Evolutionary conservation across 2,888 invertebrate genomes (phyloP).

Genomic region (Polietes domitor): DNA sequence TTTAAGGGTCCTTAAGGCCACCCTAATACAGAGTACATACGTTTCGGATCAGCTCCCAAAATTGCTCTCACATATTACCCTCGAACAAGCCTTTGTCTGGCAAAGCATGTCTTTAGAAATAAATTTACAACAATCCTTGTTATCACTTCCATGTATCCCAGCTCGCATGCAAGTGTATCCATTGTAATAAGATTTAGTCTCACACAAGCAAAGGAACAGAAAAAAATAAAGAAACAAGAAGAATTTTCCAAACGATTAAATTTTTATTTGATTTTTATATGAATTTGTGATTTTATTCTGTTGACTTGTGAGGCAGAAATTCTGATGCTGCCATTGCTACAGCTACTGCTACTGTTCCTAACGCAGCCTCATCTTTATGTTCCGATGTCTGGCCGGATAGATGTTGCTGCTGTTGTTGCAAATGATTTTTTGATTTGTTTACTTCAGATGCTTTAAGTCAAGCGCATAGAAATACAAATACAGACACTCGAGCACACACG

Average conservation of each 20-base stretch:
- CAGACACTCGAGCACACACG: constrained; percentile 1
- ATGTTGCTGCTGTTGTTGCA: constrained; percentile 50
- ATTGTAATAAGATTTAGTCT: constrained; percentile 15
- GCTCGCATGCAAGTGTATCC: neutral
- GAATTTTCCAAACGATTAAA: constrained; percentile 66
- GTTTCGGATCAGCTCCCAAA: neutral
- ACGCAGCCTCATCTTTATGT: neutral
- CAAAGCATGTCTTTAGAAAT: neutral
- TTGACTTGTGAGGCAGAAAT: constrained; percentile 22
- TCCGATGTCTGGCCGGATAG: constrained; percentile 23
- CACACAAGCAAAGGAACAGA: neutral
- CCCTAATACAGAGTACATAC: too few species aligned
- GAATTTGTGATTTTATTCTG: constrained; percentile 48
- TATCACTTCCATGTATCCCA: neutral
- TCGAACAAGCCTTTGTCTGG: too few species aligned
- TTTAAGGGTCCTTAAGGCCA: too few species aligned
- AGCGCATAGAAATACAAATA: constrained; percentile 45
- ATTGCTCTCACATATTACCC: neutral
- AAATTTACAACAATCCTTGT: constrained; percentile 10
- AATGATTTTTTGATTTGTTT: constrained; percentile 66
- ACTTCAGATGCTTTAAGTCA: constrained; percentile 56
- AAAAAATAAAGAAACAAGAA: constrained; percentile 9
- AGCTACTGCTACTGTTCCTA: neutral
- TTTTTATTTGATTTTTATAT: constrained; percentile 67
- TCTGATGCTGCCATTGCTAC: constrained; percentile 12